Percentiles rank a stretch among this genome's conserved stretches.
Conservation (phyloP, 2,113 vertebrate species). For the Zootoca vivipara region DNA sequence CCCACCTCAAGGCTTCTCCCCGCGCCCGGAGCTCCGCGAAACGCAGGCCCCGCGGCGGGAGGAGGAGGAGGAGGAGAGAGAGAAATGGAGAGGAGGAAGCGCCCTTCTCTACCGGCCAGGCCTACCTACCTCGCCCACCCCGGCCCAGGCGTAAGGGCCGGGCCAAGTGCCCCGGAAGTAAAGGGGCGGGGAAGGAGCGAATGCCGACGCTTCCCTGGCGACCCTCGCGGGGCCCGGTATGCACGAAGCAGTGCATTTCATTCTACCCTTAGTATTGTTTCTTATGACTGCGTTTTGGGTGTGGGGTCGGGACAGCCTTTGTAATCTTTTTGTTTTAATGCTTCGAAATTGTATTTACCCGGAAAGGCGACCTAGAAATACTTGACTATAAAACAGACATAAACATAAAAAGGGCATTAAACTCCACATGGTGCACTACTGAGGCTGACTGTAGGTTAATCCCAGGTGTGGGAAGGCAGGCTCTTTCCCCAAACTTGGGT, state of each 20-base stretch:
- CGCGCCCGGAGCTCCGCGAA: neutral
- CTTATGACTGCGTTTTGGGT: too few species aligned
- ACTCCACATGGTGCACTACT: too few species aligned
- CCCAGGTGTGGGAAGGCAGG: neutral
- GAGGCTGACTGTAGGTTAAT: too few species aligned
- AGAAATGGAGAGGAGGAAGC: neutral
- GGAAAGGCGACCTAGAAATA: too few species aligned
- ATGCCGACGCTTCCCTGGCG: accelerated
- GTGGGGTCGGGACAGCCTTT: too few species aligned
- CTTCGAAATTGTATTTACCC: too few species aligned
- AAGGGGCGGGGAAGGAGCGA: neutral
- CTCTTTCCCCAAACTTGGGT: too few species aligned
- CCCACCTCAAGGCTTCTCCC: neutral
- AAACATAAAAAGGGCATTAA: too few species aligned
- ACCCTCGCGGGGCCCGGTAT: accelerated
- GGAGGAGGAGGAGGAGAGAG: neutral
- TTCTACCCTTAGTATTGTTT: neutral
- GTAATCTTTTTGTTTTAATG: too few species aligned
- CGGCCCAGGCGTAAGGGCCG: neutral
- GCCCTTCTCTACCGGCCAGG: neutral
- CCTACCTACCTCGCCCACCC: neutral
- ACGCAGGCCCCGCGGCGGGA: constrained; percentile 3
- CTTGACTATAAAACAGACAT: too few species aligned
- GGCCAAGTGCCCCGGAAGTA: constrained; percentile 12
- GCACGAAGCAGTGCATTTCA: neutral